phyloP scores from a whole-genome alignment of 1,140 invertebrate genomes.

The Aphelenchoides fujianensis region DNA sequence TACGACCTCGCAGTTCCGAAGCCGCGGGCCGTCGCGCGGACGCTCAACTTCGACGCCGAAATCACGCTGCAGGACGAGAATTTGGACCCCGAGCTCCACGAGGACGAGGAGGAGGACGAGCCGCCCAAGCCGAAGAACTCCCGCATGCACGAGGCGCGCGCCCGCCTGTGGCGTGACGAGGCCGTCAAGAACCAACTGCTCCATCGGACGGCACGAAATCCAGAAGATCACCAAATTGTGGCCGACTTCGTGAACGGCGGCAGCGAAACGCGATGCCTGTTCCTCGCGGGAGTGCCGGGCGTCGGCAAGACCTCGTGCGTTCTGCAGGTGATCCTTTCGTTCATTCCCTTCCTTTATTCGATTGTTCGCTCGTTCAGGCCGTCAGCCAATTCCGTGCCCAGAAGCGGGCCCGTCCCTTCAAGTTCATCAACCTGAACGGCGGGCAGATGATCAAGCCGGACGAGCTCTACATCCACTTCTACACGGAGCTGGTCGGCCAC shows the following conservation, averaged over 20 bases:
- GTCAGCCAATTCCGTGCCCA: neutral
- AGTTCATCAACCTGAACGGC: slow-evolving; percentile 4
- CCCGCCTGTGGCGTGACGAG: neutral
- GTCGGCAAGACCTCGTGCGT: slow-evolving; percentile 18
- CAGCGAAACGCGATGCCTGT: slow-evolving; percentile 8
- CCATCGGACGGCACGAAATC: neutral
- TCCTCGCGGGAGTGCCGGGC: slow-evolving; percentile 10
- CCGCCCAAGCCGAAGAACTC: no score
- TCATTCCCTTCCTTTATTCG: no score
- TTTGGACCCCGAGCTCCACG: no score
- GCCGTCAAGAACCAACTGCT: neutral
- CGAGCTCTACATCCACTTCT: slow-evolving; percentile 15
- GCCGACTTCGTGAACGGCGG: neutral
- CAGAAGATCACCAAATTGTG: neutral
- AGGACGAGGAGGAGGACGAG: no score
- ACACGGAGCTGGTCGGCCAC: neutral
- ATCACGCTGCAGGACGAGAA: neutral
- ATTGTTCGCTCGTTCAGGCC: neutral
- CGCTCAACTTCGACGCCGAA: neutral
- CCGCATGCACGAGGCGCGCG: neutral
- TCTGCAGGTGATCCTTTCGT: neutral
- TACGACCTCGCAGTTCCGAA: neutral
- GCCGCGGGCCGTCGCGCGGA: no score
- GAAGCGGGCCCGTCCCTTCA: neutral
- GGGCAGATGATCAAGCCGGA: slow-evolving; percentile 20